These are phyloP conservation scores for Drosophila bocki DNA, from an alignment of 1,140 invertebrate genomes.

Conservation along the genomic window DNA sequence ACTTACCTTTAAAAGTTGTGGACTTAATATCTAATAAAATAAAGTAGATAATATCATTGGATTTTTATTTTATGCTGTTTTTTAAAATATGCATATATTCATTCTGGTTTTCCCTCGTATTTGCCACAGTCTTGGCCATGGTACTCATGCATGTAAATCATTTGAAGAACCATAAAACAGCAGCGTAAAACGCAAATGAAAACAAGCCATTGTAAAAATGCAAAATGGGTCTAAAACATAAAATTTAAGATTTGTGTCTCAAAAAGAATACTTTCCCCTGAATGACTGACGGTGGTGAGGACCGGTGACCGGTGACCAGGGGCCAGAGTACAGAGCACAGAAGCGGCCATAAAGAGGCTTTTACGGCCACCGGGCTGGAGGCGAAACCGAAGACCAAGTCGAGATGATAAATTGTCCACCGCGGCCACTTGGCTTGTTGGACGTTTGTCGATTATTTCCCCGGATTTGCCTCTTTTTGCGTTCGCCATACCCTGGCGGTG, in stretches of 20 bases:
- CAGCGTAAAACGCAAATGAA: conserved; percentile 19
- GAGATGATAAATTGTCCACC: conserved; percentile 72
- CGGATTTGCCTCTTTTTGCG: conserved; percentile 13
- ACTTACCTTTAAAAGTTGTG: background rate
- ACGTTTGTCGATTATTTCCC: conserved; percentile 61
- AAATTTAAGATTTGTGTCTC: conserved; percentile 53
- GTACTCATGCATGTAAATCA: conserved; percentile 17
- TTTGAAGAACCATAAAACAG: conserved; percentile 12
- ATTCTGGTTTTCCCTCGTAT: background rate
- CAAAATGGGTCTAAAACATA: conserved; percentile 25
- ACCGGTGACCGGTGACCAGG: conserved; percentile 26
- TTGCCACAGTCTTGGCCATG: background rate
- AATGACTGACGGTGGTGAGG: background rate
- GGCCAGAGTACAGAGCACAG: conserved; percentile 45
- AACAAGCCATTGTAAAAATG: conserved; percentile 14
- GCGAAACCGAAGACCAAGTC: conserved; percentile 50
- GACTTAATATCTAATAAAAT: background rate
- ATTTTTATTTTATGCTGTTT: background rate
- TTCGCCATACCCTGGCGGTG: conserved; percentile 20
- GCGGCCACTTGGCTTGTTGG: conserved; percentile 59
- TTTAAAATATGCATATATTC: background rate
- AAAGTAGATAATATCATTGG: background rate
- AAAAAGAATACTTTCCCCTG: background rate
- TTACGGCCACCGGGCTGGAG: conserved; percentile 65
- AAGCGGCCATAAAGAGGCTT: conserved; percentile 76